phyloP scores from a whole-genome alignment of 1,140 invertebrate genomes.

The Penaeus vannamei region DNA sequence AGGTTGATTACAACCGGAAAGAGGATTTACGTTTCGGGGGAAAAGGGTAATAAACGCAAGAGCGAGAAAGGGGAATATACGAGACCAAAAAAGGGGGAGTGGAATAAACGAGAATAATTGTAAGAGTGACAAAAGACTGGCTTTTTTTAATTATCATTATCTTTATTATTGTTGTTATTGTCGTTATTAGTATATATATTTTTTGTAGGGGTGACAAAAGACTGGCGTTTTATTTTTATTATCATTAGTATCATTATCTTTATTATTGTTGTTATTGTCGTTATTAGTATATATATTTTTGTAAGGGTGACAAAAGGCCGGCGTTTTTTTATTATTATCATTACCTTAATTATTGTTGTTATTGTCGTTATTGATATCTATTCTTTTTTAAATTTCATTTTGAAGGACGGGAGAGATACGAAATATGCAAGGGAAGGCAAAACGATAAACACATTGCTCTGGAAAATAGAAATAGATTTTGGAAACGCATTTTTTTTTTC shows the following conservation, averaged over 20 bases:
- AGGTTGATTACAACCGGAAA: not conserved
- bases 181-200: not conserved
- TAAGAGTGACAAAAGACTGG: no score
- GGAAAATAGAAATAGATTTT: no score
- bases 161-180: not conserved
- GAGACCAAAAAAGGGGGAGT: not conserved
- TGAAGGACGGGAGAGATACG: no score
- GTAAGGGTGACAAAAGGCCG: not conserved
- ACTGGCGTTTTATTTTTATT: no score
- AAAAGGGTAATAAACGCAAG: not conserved
- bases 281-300: not conserved
- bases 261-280: not conserved
- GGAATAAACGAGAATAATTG: not conserved
- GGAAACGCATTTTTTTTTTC: no score
- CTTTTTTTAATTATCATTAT: not conserved
- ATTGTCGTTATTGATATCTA: not conserved
- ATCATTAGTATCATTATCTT: not conserved
- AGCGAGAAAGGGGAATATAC: not conserved
- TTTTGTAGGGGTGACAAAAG: not conserved
- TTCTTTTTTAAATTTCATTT: not conserved
- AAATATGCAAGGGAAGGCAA: not conserved
- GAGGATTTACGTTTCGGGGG: not conserved
- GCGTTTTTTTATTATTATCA: not conserved
- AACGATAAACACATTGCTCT: not conserved
- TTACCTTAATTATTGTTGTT: not conserved